Evolutionary conservation across 2,888 invertebrate species (phyloP).

Genomic region (Diplazon laetatorius): DNA sequence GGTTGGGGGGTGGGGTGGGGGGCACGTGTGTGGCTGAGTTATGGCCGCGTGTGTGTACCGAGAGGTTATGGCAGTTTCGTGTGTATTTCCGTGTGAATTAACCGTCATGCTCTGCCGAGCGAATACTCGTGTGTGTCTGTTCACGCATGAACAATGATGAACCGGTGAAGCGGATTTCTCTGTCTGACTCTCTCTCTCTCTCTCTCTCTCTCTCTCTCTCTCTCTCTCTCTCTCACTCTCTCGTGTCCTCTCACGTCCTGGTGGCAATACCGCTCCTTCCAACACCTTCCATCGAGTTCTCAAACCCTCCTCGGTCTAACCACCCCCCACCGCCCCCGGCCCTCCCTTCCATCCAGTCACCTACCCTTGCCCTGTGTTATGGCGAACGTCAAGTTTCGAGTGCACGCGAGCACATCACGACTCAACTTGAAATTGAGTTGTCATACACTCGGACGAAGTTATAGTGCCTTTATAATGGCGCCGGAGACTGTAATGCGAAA

Average conservation of each 20-base stretch:
- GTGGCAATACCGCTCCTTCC: too few species aligned
- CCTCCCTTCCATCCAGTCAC: neutral
- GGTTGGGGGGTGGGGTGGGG: too few species aligned
- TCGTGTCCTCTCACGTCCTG: neutral
- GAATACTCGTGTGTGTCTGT: conserved; percentile 63
- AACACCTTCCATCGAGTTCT: conserved; percentile 8
- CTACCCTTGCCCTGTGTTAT: conserved; percentile 20
- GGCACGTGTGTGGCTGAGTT: too few species aligned
- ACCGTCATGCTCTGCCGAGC: conserved; percentile 53
- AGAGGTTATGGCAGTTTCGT: conserved; percentile 11
- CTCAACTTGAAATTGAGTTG: conserved; percentile 82
- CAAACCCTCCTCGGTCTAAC: conserved; percentile 10
- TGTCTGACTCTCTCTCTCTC: neutral
- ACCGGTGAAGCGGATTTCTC: conserved; percentile 64
- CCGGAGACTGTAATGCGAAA: conserved; percentile 75
- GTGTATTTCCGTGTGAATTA: conserved; percentile 39
- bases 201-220: conserved; percentile 26
- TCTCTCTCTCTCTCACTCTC: conserved; percentile 17
- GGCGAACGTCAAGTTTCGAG: conserved; percentile 74
- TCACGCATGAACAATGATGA: conserved; percentile 68
- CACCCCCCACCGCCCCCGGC: neutral
- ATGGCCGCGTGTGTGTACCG: conserved; percentile 8
- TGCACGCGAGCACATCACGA: conserved; percentile 80
- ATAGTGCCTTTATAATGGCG: conserved; percentile 78
- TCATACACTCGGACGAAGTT: conserved; percentile 80